Evolutionary conservation across 2,113 vertebrate genomes (phyloP), one percentile per base, ranked within the genome.

Genomic region (Brienomyrus brachyistius): DNA sequence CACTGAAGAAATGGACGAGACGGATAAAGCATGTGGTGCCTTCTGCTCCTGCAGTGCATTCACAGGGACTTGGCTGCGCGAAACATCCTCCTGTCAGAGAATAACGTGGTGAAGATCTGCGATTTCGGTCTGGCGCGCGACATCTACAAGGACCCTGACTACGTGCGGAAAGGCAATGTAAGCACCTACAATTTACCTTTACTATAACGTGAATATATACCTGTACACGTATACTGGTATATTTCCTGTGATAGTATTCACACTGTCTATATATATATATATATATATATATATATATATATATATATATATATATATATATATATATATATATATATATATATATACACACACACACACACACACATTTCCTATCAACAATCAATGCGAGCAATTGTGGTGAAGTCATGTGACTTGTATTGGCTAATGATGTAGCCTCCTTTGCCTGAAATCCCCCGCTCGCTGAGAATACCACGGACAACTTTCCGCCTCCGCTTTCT

Each of bases 81-180:
- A 84, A 99, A 99, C 94, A 99, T 99, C 94, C 95, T 99, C 89
- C 95, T 99, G 91, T 98, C 98, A 21, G 98, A 99, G 93, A 98
- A 96, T 90, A 98, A 99, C 0, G 96, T 99, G 54, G 98, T 99
- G 91, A 99, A 99, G 96, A 99, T 99, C 95, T 99, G 98, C 82
- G 98, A 99, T 95, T 99, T 99, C 0, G 98, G 98, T 88, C 95
- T 99, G 92, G 98, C 98, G 80, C 95, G 98, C 59, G 98, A 99
- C 94, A 99, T 99, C 96, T 99, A 99, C 96, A 99, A 99, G 94
- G 98, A 99, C 92, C 98, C 98, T 0, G 98, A 99, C 94, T 99
- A 99, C 3, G 98, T 99, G 94, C 96, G 98, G 90, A 99, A 99
- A 94, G 98, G 98, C 94, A 99, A 98, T 0, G 98, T 99, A 95